Evolutionary conservation across 2,113 vertebrate genomes (phyloP).

Genomic region (Otis tarda): DNA sequence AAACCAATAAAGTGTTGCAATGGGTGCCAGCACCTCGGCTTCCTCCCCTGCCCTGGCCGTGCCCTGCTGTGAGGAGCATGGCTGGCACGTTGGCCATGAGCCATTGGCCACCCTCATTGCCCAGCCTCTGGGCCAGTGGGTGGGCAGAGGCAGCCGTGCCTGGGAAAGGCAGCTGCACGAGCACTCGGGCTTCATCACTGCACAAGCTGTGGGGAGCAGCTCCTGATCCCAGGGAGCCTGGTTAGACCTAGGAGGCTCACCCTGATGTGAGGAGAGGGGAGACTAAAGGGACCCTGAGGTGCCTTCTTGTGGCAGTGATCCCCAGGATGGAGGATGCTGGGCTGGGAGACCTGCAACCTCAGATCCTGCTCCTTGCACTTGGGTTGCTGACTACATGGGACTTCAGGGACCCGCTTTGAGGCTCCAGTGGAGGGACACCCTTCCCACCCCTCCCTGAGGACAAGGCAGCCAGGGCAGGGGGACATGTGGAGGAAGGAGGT

Average conservation of each 20-base stretch:
- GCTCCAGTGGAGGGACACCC: not conserved
- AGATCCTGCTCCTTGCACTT: not conserved
- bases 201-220: not conserved
- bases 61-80: accelerated
- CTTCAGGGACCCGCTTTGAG: not conserved
- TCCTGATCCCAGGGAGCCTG: accelerated
- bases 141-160: not conserved
- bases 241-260: not conserved
- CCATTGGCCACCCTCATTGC: not conserved
- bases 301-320: not conserved
- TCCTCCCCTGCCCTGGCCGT: not conserved
- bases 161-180: not conserved
- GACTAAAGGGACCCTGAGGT: not conserved
- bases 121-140: not conserved
- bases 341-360: not conserved
- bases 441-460: not conserved
- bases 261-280: not conserved
- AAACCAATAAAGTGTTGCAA: constrained; percentile 20
- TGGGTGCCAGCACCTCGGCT: not conserved
- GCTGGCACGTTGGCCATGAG: accelerated
- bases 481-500: not conserved
- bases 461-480: not conserved
- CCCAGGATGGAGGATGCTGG: not conserved
- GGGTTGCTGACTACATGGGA: not conserved
- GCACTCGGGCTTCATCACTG: not conserved